These are phyloP conservation scores for Argopecten irradians DNA, from an alignment of 1,140 invertebrate genomes.

Conservation along the genomic window DNA sequence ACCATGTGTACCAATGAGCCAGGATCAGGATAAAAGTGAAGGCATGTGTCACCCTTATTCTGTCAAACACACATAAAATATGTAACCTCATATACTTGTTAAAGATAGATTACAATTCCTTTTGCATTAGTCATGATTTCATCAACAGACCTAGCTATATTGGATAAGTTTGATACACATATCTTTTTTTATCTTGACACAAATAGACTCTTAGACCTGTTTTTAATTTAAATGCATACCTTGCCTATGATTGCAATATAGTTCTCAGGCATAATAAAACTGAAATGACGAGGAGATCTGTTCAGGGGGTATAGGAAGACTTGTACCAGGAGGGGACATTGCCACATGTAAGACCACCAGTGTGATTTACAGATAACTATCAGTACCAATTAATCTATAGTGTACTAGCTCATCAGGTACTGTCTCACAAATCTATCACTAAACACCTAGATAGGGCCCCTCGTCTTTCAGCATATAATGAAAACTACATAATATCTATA, in stretches of 20 bases:
- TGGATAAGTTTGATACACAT: conserved; percentile 14
- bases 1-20: background rate
- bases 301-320: background rate
- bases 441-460: too few species aligned
- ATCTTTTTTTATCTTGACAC: background rate
- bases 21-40: conserved; percentile 16
- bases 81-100: conserved; percentile 22
- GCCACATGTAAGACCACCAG: background rate
- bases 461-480: too few species aligned
- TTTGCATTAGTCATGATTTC: background rate
- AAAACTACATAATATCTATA: too few species aligned
- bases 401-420: too few species aligned
- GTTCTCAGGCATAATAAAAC: background rate
- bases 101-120: background rate
- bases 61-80: conserved; percentile 19
- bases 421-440: too few species aligned
- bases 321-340: background rate
- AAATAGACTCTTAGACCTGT: background rate
- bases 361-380: background rate
- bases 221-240: background rate
- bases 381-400: background rate
- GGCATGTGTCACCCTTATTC: conserved; percentile 19
- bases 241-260: background rate
- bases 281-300: background rate
- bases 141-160: background rate